Percentiles rank a stretch among this genome's conserved stretches.
phyloP scores from a whole-genome alignment of 2,888 invertebrate genomes.

The Aspidiotus rigidus region DNA sequence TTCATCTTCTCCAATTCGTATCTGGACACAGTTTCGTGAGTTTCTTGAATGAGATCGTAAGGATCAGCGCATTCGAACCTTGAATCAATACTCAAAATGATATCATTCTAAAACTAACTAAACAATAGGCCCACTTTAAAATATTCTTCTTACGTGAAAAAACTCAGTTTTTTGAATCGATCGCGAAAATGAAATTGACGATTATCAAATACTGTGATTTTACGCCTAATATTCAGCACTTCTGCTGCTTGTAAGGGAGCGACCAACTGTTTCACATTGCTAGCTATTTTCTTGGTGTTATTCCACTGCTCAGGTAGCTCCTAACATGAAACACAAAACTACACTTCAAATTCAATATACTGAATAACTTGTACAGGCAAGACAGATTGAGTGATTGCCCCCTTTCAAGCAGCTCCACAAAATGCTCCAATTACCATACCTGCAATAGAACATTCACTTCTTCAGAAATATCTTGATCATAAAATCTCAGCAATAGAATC shows the following conservation, averaged over 20 bases:
- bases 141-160: conserved; percentile 42
- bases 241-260: conserved; percentile 90
- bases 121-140: not conserved
- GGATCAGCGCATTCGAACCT: conserved; percentile 65
- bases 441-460: conserved; percentile 84
- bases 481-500: conserved; percentile 82
- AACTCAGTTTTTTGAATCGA: conserved; percentile 58
- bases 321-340: conserved; percentile 44
- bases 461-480: conserved; percentile 93
- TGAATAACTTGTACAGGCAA: not conserved
- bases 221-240: conserved; percentile 80
- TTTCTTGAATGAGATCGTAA: conserved; percentile 65
- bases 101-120: not conserved
- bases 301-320: conserved; percentile 94
- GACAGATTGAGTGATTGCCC: not conserved
- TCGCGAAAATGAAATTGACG: conserved; percentile 78
- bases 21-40: conserved; percentile 65
- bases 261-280: conserved; percentile 86
- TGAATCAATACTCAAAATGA: conserved; percentile 48
- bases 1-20: conserved; percentile 78
- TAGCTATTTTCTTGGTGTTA: conserved; percentile 82
- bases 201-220: conserved; percentile 74
- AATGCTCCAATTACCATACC: conserved; percentile 43
- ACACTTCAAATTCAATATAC: not conserved
- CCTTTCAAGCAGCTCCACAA: not conserved